Percentiles rank a stretch among this genome's conserved stretches.
These are phyloP conservation scores for Crotalus tigris DNA, from an alignment of 2,113 vertebrate genomes.

Conservation along the genomic window DNA sequence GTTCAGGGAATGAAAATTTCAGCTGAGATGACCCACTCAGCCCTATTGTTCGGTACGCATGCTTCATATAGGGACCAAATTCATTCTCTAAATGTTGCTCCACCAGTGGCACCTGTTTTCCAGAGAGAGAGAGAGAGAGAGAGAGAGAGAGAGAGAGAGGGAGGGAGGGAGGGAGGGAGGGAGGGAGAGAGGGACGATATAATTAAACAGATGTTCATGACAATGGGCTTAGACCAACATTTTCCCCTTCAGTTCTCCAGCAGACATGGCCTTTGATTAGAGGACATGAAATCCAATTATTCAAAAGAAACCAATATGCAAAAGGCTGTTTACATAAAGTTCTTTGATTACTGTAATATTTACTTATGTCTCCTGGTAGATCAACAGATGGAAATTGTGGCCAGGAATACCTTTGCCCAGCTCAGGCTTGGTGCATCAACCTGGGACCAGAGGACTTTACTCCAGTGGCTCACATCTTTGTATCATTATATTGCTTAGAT, in stretches of 20 bases:
- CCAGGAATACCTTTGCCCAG: not conserved
- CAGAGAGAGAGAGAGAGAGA: not conserved
- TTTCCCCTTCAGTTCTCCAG: not conserved
- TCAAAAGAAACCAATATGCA: not conserved
- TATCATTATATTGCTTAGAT: not conserved
- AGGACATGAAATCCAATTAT: not conserved
- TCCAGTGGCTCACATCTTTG: not conserved
- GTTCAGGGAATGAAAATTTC: constrained; percentile 91
- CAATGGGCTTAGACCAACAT: not conserved
- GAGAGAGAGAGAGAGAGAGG: not conserved
- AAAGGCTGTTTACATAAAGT: not conserved
- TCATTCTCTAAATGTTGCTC: constrained; percentile 87
- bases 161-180: fast-evolving
- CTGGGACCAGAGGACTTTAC: not conserved
- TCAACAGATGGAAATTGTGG: not conserved
- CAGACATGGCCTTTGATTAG: not conserved
- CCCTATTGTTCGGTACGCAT: constrained; percentile 75
- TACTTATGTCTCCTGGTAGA: not conserved
- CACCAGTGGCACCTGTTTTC: constrained; percentile 83
- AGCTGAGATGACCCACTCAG: constrained; percentile 87
- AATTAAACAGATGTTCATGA: not conserved
- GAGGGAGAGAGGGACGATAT: not conserved
- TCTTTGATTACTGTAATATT: not conserved
- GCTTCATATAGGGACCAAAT: constrained; percentile 82
- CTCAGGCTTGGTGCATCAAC: not conserved